Percentiles rank a stretch among this genome's conserved stretches.
Evolutionary conservation across 2,888 invertebrate species (phyloP).

Genomic region (Drosophila helvetica): DNA sequence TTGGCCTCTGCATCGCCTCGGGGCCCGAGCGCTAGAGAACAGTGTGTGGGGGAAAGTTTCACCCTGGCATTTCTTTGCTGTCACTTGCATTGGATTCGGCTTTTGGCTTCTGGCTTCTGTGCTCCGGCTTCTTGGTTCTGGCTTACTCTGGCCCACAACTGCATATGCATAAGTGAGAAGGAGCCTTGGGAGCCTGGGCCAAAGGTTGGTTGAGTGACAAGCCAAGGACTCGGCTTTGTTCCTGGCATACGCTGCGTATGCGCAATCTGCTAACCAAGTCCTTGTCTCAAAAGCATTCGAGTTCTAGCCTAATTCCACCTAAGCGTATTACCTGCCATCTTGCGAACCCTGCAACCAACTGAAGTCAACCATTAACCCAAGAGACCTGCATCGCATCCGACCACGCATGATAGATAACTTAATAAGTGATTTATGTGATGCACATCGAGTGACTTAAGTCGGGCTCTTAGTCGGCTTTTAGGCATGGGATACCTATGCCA

Average conservation of each 20-base stretch:
- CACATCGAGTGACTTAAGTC: conserved; percentile 41
- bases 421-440: conserved; percentile 44
- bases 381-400: conserved; percentile 5
- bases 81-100: conserved; percentile 31
- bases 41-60: conserved; percentile 13
- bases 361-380: conserved; percentile 35
- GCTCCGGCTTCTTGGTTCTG: conserved; percentile 12
- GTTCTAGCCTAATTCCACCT: conserved; percentile 44
- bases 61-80: conserved; percentile 35
- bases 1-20: conserved; percentile 22
- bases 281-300: conserved; percentile 11
- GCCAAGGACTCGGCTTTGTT: conserved; percentile 11
- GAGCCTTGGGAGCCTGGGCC: conserved; percentile 31
- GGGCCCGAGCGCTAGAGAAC: background rate
- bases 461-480: background rate
- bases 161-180: conserved; percentile 58
- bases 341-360: conserved; percentile 30
- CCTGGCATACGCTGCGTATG: conserved; percentile 46
- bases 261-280: conserved; percentile 44
- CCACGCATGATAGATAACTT: conserved; percentile 30
- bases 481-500: no score
- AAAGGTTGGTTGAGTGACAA: conserved; percentile 25
- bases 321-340: conserved; percentile 44
- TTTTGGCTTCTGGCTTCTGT: conserved; percentile 4
- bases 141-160: conserved; percentile 42